Base-by-base conservation (phyloP, 1,140 invertebrate genomes). In the Drosophila sucinea region DNA sequence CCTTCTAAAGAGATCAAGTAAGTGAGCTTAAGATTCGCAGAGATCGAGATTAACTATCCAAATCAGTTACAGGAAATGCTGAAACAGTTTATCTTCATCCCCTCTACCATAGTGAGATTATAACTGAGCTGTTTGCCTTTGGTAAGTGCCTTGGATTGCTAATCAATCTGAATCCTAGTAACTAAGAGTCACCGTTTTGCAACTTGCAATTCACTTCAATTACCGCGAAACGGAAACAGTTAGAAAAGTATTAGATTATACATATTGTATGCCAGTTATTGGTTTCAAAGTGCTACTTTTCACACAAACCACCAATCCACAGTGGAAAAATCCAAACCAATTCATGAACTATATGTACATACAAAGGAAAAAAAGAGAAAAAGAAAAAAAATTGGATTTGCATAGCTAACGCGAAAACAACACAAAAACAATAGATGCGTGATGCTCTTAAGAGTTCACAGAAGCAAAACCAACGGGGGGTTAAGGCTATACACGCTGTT, bases 361-460 rank as follows among this genome's bases (percentile, higher is more conserved):
- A 51, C 10, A 23, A 10, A 51, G 10, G 8, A 47, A 27, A 8
- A n/a, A 55, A 62, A 55, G 44, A 55, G n/a, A 57, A 60, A 30
- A 54, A 54, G 17, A 44, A 51, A 51, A 44, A 51, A 51, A 27
- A 3, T 1, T 27, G 23, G 23, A 51, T 51, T 27, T 51, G 44
- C 44, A 51, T 51, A 51, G 23, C 44, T 51, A 51, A 47, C n/a
- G 44, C 44, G 23, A 51, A 27, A 51, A 67, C 66, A 56, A 38
- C 32, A 63, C 23, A 35, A 72, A 67, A 62, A 61, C 35, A 51
- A 51, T 51, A 51, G 44, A 51, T 51, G 44, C 44, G 44, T 51
- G 44, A 51, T 51, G 10, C 44, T 51, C 44, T 27, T 51, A 51
- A 51, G 7, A 51, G 44, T 51, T 51, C 44, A 51, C 44, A 51